Evolutionary conservation across 2,888 invertebrate species (phyloP).

Genomic region (Flexamia atlantica): DNA sequence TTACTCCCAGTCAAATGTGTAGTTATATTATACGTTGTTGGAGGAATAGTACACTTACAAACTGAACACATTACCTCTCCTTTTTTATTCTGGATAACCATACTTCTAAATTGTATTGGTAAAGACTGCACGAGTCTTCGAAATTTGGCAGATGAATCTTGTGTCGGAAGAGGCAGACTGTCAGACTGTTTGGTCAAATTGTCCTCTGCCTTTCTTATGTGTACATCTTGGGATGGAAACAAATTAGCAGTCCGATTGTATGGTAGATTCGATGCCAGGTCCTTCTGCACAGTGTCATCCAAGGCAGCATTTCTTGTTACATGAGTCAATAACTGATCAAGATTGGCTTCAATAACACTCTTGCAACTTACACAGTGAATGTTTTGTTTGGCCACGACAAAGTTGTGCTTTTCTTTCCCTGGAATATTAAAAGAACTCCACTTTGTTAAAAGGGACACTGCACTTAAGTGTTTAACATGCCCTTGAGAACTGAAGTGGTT

Average conservation of each 20-base stretch:
- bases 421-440: background rate
- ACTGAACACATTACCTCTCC: conserved; percentile 1
- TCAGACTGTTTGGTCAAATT: background rate
- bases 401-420: conserved; percentile 29
- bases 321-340: conserved; percentile 10
- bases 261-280: background rate
- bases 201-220: background rate
- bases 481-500: conserved; percentile 4
- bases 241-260: background rate
- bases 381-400: background rate
- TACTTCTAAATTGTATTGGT: conserved; percentile 11
- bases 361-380: conserved; percentile 14
- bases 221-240: background rate
- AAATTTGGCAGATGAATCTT: background rate
- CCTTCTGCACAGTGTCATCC: too few relatives aligned
- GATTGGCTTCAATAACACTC: background rate
- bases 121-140: background rate
- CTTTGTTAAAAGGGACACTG: background rate
- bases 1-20: conserved; percentile 6
- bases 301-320: background rate
- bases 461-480: background rate
- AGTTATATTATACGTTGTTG: conserved; percentile 7
- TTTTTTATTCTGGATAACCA: conserved; percentile 9
- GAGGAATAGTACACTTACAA: conserved; percentile 7
- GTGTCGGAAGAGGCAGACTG: background rate